Evolutionary conservation across 1,140 invertebrate species (phyloP), one percentile per base, ranked within the genome.

Genomic region (Phocides pigmalion): DNA sequence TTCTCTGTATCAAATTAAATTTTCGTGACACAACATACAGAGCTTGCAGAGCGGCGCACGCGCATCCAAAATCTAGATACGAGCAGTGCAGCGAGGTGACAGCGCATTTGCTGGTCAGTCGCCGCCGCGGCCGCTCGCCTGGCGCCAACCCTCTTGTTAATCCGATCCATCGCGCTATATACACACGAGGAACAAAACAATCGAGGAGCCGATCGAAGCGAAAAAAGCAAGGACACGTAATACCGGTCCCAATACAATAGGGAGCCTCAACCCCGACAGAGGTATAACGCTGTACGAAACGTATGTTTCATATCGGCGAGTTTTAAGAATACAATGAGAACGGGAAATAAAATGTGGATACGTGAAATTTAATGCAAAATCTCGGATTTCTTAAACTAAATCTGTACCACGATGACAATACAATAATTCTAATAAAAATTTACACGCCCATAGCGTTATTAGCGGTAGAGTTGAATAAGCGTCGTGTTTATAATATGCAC

Each of bases 81-180:
- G 66, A 70, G 68, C 69, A 76, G 72, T 77, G 77, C 76, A 79
- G 70, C 49, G 70, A 65, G 81, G 49, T 53, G 56, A 70, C 64
- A 80, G 49, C 50, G 49, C 75, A 82, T 85, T 87, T 78, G 81
- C 81, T 84, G 81, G 79, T 69, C 81, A 65, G 62, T 68, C 71
- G 72, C 73, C 80, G 62, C 66, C 35, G 61, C 63, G 61, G 47
- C 62, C 64, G 67, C 71, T 68, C 62, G 66, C 67, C 66, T 69
- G 82, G 85, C 85, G 85, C 85, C 85, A 80, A 76, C 69, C 72
- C 72, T 66, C 74, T 72, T 85, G 86, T 87, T 89, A 85, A 87
- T 82, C 79, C 76, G 46, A 51, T 76, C 79, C 79, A 81, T 81
- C 80, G 82, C 81, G 74, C 63, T 72, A 77, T 66, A 67, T 53